A percentile compares a stretch with the other conserved stretches of the same genome.
Conservation (phyloP, 2,113 vertebrate genomes). For the Grantiella picta region DNA sequence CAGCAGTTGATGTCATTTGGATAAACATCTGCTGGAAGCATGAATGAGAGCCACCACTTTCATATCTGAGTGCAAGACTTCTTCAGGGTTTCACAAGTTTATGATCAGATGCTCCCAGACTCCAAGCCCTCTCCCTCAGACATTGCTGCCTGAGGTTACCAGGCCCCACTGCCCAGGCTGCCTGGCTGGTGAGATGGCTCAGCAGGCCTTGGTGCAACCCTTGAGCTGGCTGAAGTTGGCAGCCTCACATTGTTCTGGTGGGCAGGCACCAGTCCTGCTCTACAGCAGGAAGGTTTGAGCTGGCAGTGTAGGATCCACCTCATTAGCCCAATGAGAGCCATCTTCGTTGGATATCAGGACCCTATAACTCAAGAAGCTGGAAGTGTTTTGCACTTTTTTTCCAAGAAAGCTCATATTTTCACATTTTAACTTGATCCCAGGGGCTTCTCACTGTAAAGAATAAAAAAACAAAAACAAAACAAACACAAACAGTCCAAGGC, state of each 20-base stretch:
- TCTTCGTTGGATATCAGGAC: not conserved
- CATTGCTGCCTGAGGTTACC: not conserved
- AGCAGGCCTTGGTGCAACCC: not conserved
- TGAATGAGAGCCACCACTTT: not conserved
- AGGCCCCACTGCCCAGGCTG: not conserved
- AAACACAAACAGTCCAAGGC: not conserved
- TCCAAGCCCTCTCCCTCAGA: not conserved
- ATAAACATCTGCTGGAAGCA: not conserved
- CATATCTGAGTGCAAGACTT: not conserved
- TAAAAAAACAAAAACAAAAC: not conserved
- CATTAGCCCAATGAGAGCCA: not conserved
- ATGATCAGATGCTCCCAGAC: not conserved
- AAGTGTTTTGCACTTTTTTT: not conserved
- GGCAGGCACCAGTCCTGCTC: not conserved
- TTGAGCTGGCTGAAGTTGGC: not conserved
- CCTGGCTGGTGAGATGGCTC: not conserved
- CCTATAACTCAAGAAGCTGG: not conserved
- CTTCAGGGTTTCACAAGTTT: not conserved
- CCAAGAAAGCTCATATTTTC: not conserved
- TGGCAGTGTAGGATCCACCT: not conserved
- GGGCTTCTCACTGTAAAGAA: not conserved
- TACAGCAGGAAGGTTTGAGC: not conserved
- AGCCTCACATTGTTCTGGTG: fast-evolving
- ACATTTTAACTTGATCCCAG: not conserved
- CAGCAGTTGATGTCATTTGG: not conserved